Percentiles rank a stretch among this genome's conserved stretches.
phyloP scores from a whole-genome alignment of 2,113 vertebrate genomes.

The Megatriorchis doriae region DNA sequence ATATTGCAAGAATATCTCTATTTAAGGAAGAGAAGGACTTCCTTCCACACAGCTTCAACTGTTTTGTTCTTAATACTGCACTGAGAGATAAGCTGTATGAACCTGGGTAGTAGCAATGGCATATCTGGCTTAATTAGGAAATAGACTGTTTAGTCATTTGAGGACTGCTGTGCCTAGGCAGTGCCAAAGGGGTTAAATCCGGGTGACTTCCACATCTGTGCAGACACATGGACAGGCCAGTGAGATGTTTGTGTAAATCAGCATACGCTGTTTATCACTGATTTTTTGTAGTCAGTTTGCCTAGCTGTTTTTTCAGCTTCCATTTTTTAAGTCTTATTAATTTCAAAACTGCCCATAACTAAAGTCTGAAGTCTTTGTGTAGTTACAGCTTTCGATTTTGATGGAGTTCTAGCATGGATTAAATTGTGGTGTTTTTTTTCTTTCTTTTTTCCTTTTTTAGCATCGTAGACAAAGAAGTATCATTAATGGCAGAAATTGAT shows the following conservation, averaged over 20 bases:
- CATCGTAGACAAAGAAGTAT: slow-evolving; percentile 81
- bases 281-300: not conserved
- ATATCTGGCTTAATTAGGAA: not conserved
- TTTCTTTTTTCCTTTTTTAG: slow-evolving; percentile 47
- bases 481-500: slow-evolving; percentile 81
- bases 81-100: not conserved
- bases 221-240: not conserved
- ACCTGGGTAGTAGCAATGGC: not conserved
- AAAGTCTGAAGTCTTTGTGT: not conserved
- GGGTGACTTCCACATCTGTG: not conserved
- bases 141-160: not conserved
- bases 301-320: not conserved
- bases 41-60: not conserved
- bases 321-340: not conserved
- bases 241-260: not conserved
- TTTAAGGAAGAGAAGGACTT: not conserved
- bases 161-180: not conserved
- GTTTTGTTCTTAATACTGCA: not conserved
- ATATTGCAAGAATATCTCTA: not conserved
- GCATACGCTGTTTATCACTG: not conserved
- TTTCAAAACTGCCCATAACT: not conserved
- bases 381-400: not conserved
- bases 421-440: not conserved
- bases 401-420: slow-evolving; percentile 5
- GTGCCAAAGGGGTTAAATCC: not conserved